Evolutionary conservation across 2,797 vertebrate species (phyloP).

Genomic region (Tragelaphus oryx): DNA sequence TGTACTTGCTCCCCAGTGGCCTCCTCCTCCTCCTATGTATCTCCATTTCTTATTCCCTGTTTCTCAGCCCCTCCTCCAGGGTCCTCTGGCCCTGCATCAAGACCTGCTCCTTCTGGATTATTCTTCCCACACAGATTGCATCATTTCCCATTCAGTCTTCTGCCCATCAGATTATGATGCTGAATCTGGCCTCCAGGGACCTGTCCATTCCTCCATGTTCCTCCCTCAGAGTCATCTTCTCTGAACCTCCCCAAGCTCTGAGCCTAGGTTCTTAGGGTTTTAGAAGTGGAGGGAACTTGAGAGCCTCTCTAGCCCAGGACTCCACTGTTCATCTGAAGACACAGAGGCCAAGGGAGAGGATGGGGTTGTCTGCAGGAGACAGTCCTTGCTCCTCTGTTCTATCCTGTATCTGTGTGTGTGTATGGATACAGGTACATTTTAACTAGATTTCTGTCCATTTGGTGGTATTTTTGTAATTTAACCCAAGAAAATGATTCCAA

Average conservation of each 20-base stretch:
- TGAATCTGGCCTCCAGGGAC: too few relatives aligned
- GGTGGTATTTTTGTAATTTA: neutral
- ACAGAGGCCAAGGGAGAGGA: neutral
- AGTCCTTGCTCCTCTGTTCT: neutral
- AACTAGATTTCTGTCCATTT: neutral
- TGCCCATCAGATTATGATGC: neutral
- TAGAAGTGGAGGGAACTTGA: neutral
- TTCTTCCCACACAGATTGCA: neutral
- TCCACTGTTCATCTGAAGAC: neutral
- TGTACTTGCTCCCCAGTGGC: neutral
- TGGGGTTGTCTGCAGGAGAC: neutral
- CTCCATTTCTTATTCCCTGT: fast-evolving
- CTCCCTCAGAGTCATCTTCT: neutral
- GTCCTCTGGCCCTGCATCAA: neutral
- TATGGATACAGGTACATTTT: neutral
- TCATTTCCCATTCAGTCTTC: neutral
- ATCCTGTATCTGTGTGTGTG: fast-evolving
- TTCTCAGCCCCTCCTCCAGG: neutral
- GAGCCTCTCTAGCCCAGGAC: neutral
- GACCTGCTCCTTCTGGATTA: neutral
- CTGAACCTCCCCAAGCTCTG: neutral
- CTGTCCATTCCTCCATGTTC: neutral
- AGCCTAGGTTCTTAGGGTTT: neutral
- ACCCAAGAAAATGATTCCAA: neutral
- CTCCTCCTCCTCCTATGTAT: neutral